Evolutionary conservation across 2,888 invertebrate genomes (phyloP).

Genomic region (Caenorhabditis sp.): DNA sequence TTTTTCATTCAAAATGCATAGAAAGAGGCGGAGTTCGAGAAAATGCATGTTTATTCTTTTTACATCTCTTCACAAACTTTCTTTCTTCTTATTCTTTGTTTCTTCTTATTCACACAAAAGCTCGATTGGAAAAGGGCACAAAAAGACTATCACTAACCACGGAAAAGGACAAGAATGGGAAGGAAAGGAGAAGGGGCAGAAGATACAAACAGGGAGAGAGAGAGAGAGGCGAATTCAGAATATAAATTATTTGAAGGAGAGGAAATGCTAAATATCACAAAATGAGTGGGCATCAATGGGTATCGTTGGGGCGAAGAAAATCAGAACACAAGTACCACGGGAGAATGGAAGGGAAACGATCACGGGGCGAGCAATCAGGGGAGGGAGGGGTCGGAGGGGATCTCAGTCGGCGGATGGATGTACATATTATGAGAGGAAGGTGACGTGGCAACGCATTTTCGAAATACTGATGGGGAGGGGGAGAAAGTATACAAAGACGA

Average conservation of each 20-base stretch:
- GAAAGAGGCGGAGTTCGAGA: constrained; percentile 1
- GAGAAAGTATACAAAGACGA: neutral
- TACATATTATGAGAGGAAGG: constrained; percentile 47
- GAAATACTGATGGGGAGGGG: constrained; percentile 16
- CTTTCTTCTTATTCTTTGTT: constrained; percentile 14
- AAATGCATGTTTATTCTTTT: constrained; percentile 45
- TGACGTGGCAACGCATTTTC: constrained; percentile 23
- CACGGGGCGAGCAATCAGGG: constrained; percentile 6
- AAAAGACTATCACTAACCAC: constrained; percentile 40
- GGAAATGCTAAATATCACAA: constrained; percentile 13
- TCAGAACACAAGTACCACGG: constrained; percentile 19
- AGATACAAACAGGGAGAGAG: no score
- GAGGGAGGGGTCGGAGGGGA: constrained; percentile 38
- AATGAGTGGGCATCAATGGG: constrained; percentile 27
- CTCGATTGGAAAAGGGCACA: constrained; percentile 44
- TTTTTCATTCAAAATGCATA: constrained; percentile 33
- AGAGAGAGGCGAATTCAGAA: no score
- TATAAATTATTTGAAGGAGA: constrained; percentile 5
- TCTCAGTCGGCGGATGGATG: constrained; percentile 41
- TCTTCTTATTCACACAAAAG: constrained; percentile 17
- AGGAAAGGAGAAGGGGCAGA: no score
- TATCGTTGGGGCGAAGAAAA: no score
- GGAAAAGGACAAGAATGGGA: constrained; percentile 16
- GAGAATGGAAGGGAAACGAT: neutral
- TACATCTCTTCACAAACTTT: constrained; percentile 6